Base-by-base conservation (phyloP, 2,113 vertebrate species). In the Podarcis raffonei region DNA sequence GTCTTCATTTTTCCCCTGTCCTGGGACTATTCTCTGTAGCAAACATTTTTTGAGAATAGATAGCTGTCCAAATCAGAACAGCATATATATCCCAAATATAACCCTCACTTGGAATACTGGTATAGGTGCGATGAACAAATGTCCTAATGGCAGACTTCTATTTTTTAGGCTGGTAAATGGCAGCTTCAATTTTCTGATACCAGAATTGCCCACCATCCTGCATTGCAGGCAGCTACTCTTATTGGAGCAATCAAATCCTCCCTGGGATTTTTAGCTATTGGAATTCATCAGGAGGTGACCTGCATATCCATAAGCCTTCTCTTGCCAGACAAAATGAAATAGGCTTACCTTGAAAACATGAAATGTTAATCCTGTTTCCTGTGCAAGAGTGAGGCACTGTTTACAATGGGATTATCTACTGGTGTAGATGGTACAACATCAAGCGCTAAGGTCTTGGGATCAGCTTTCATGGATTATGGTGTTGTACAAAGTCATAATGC, bases 311-410 rank as follows among this genome's bases (percentile, higher is more conserved):
- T 88, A 90, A 85, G 91, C 83, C 66, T 94, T 94, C 89, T 92
- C 71, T 94, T 95, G 76, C 82, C 92, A 86, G 81, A 87, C 84
- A 95, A 92, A 94, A 91, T 92, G 68, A 94, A 94, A 93, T 85
- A 90, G 62, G 39, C 85, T 96, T 96, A 94, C 86, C 91, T 94
- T 80, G 76, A 95, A 91, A 94, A 95, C 91, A 94, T 89, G 90
- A 95, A 93, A 92, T 95, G 83, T 84, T 95, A 95, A 94, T 96
- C 91, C 86, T 94, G 72, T 96, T 95, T 95, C 87, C 90, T 93
- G 76, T 88, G 92, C 94, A 94, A 93, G 80, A 94, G 82, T 87
- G 93, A 95, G 75, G 91, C 90, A 91, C 84, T 94, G 88, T 94
- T 96, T 95, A 91, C 91, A 93, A 53, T 84, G 92, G 89, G 94